phyloP scores from a whole-genome alignment of 2,888 invertebrate genomes.

The Emmelina monodactyla region DNA sequence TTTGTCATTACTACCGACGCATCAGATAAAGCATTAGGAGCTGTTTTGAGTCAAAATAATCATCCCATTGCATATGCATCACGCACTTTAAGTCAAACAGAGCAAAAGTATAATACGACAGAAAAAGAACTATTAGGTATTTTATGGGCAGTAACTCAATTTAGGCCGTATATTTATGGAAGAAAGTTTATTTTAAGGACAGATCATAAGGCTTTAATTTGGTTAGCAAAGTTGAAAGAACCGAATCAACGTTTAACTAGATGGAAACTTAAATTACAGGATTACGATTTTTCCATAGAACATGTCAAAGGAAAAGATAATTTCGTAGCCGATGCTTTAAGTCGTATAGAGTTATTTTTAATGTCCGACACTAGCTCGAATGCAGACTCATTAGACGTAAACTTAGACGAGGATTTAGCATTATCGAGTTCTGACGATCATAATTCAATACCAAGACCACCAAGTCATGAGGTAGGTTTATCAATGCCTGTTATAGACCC shows the following conservation, averaged over 20 bases:
- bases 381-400: not conserved
- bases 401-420: not conserved
- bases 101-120: slow-evolving; percentile 20
- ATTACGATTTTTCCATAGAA: slow-evolving; percentile 8
- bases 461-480: no score
- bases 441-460: no score
- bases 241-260: no score
- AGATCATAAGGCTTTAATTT: slow-evolving; percentile 11
- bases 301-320: slow-evolving; percentile 5
- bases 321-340: slow-evolving; percentile 5
- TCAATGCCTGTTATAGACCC: no score
- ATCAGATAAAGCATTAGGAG: slow-evolving; percentile 9
- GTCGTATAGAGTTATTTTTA: slow-evolving; percentile 7
- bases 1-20: slow-evolving; percentile 12
- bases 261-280: slow-evolving; percentile 14
- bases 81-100: slow-evolving; percentile 15
- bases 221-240: no score
- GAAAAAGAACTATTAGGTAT: slow-evolving; percentile 23
- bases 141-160: slow-evolving; percentile 17
- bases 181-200: slow-evolving; percentile 11
- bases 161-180: slow-evolving; percentile 14
- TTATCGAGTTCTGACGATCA: not conserved
- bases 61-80: slow-evolving; percentile 16
- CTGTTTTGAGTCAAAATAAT: slow-evolving; percentile 6
- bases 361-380: not conserved